Percentiles rank a stretch among this genome's conserved stretches.
phyloP scores from a whole-genome alignment of 1,140 invertebrate species.

The Bradysia coprophila region DNA sequence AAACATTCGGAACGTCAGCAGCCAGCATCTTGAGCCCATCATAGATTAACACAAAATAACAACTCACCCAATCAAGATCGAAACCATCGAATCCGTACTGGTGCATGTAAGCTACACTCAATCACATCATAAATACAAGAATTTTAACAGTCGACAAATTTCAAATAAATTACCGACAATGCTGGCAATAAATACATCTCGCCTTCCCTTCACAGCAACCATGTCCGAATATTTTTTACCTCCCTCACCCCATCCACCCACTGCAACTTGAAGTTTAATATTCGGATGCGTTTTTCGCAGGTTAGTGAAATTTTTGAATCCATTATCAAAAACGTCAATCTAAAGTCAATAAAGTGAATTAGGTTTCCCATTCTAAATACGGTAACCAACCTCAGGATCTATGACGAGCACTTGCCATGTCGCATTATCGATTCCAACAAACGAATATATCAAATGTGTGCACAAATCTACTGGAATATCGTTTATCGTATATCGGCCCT shows the following conservation, averaged over 20 bases:
- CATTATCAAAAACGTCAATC: constrained; percentile 53
- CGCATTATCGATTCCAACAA: constrained; percentile 64
- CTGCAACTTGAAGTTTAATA: constrained; percentile 59
- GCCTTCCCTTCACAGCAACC: constrained; percentile 42
- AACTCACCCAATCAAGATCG: constrained; percentile 65
- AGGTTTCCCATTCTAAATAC: constrained; percentile 53
- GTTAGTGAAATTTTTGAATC: constrained; percentile 66
- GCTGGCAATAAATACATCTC: constrained; percentile 54
- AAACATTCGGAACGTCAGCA: not conserved
- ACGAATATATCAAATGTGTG: constrained; percentile 80
- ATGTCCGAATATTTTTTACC: constrained; percentile 69
- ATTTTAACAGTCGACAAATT: too few relatives aligned
- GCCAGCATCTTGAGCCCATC: too few relatives aligned
- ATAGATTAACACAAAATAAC: too few relatives aligned
- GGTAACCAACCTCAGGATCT: constrained; percentile 51
- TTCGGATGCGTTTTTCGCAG: constrained; percentile 49
- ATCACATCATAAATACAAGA: too few relatives aligned
- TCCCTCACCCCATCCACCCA: constrained; percentile 78
- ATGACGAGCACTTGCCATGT: constrained; percentile 60
- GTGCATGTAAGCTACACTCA: constrained; percentile 57
- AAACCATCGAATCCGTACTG: constrained; percentile 65
- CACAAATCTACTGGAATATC: constrained; percentile 68
- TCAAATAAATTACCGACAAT: constrained; percentile 51
- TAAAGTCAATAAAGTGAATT: constrained; percentile 32
- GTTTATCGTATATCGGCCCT: constrained; percentile 61